Evolutionary conservation across 2,113 vertebrate species (phyloP).

Genomic region (Anseranas semipalmata): DNA sequence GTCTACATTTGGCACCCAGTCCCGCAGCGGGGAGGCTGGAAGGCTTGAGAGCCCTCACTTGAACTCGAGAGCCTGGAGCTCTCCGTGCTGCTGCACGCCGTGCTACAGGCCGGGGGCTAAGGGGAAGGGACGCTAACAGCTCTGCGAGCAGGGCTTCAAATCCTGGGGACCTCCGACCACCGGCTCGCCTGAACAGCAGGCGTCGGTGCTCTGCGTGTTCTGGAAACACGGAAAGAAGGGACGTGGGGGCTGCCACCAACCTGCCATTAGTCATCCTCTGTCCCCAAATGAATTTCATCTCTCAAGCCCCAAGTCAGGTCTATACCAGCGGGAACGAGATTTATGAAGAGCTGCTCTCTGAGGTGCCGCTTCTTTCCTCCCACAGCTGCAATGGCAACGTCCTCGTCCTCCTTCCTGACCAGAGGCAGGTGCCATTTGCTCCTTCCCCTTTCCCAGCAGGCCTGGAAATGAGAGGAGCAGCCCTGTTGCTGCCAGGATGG

Average conservation of each 20-base stretch:
- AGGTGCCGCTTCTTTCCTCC: background rate
- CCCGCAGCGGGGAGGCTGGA: background rate
- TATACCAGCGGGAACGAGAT: background rate
- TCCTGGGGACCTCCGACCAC: background rate
- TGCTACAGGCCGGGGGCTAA: background rate
- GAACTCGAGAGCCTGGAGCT: background rate
- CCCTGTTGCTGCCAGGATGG: background rate
- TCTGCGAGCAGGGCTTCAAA: background rate
- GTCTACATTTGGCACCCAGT: background rate
- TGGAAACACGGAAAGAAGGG: background rate
- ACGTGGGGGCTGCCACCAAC: rapidly evolving
- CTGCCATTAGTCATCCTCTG: background rate
- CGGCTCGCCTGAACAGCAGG: background rate
- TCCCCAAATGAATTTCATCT: background rate
- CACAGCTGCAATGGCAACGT: background rate
- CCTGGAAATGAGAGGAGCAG: background rate
- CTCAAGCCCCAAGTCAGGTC: background rate
- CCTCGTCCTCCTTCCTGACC: background rate
- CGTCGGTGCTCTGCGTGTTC: rapidly evolving
- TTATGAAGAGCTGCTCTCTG: background rate
- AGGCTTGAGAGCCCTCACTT: background rate
- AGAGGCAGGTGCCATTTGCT: background rate
- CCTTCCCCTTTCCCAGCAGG: background rate
- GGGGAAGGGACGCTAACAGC: background rate
- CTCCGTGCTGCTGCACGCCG: background rate